phyloP scores from a whole-genome alignment of 2,113 vertebrate species.

The Drymodes brunneopygia region DNA sequence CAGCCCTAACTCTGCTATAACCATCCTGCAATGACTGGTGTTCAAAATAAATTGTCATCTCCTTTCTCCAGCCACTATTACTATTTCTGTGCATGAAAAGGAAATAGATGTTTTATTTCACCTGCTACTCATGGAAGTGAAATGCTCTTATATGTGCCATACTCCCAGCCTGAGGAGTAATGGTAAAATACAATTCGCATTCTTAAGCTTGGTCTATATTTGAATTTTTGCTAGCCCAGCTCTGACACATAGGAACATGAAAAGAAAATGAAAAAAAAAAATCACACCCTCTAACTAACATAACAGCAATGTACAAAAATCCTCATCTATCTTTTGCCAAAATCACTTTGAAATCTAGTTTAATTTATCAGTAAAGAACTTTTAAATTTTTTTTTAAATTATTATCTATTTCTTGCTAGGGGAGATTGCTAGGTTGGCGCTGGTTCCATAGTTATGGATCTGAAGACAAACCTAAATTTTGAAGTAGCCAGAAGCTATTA shows the following conservation, averaged over 20 bases:
- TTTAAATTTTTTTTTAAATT: background rate
- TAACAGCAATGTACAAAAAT: background rate
- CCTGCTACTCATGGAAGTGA: background rate
- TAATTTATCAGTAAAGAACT: background rate
- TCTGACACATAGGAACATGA: background rate
- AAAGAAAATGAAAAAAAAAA: background rate
- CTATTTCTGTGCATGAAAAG: conserved; percentile 2
- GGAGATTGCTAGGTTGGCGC: rapidly evolving
- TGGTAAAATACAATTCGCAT: background rate
- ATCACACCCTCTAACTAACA: background rate
- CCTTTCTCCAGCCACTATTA: background rate
- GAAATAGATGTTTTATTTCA: conserved; percentile 39
- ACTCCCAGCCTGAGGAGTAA: background rate
- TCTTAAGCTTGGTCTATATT: background rate
- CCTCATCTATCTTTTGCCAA: background rate
- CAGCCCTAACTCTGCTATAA: background rate
- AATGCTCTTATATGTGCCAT: background rate
- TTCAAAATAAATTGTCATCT: conserved; percentile 26
- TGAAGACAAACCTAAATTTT: background rate
- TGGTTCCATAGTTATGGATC: background rate
- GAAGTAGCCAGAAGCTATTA: background rate
- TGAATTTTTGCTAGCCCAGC: background rate
- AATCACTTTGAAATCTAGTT: conserved; percentile 3
- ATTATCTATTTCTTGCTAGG: background rate
- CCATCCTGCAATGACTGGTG: background rate